Evolutionary conservation across 2,888 invertebrate genomes (phyloP).

Genomic region (Harpalus rufipes): DNA sequence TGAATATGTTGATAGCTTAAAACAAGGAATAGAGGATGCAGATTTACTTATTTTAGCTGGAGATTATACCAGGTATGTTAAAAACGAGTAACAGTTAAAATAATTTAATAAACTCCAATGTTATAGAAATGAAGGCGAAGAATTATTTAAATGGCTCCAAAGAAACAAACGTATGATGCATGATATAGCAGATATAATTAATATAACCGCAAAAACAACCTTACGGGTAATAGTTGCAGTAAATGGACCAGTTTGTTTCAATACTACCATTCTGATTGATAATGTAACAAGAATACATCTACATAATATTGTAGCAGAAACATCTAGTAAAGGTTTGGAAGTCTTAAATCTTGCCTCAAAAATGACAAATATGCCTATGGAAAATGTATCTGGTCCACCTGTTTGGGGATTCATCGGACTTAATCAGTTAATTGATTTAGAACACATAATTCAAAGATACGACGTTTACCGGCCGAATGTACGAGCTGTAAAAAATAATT

Average conservation of each 20-base stretch:
- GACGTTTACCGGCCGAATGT: constrained; percentile 78
- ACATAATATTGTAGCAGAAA: constrained; percentile 80
- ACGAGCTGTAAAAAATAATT: constrained; percentile 77
- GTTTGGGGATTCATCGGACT: constrained; percentile 83
- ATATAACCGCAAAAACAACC: constrained; percentile 77
- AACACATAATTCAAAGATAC: constrained; percentile 79
- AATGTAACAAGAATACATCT: constrained; percentile 75
- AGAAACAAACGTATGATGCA: constrained; percentile 75
- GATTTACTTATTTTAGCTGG: constrained; percentile 80
- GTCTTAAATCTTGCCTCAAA: constrained; percentile 76
- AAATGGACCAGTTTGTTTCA: constrained; percentile 80
- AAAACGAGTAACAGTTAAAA: not conserved
- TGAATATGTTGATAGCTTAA: constrained; percentile 77
- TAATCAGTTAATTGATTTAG: constrained; percentile 80
- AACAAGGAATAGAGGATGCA: constrained; percentile 77
- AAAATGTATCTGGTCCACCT: constrained; percentile 79
- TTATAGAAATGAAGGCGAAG: constrained; percentile 70
- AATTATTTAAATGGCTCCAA: constrained; percentile 71
- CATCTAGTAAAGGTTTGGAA: constrained; percentile 80
- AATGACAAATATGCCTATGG: constrained; percentile 77
- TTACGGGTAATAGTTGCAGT: constrained; percentile 80
- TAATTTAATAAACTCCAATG: not conserved
- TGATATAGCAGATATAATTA: constrained; percentile 78
- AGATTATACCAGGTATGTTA: constrained; percentile 73
- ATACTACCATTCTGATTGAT: constrained; percentile 78